These are phyloP conservation scores for Pseudonaja textilis DNA, from an alignment of 2,113 vertebrate genomes.

Conservation along the genomic window DNA sequence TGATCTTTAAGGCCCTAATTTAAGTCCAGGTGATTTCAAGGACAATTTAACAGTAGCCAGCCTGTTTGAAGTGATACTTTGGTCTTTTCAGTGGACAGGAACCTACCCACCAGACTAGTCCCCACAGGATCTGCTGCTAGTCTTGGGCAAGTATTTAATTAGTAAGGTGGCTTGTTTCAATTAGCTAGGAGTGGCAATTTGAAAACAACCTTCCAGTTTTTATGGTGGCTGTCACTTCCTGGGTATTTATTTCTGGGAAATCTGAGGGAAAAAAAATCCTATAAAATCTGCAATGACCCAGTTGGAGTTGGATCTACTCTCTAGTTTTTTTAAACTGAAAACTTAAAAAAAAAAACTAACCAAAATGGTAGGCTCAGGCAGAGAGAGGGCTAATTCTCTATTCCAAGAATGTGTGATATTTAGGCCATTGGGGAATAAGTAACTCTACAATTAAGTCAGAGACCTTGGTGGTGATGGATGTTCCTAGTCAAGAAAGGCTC, in stretches of 20 bases:
- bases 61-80: background rate
- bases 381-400: background rate
- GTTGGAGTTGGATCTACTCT: background rate
- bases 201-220: background rate
- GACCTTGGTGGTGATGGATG: background rate
- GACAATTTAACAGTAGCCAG: background rate
- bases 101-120: background rate
- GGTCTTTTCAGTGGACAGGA: background rate
- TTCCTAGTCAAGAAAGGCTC: background rate
- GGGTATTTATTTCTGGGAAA: background rate
- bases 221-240: background rate
- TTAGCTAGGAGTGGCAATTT: background rate
- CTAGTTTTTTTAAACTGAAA: background rate
- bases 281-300: background rate
- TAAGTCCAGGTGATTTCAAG: background rate
- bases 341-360: background rate
- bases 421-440: background rate
- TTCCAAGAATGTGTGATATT: background rate
- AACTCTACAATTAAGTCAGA: background rate
- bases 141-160: background rate
- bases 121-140: background rate
- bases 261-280: background rate
- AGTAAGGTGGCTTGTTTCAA: background rate
- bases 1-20: background rate
- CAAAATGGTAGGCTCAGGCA: background rate